phyloP scores from a whole-genome alignment of 2,113 vertebrate species.

The Xyrauchen texanus region DNA sequence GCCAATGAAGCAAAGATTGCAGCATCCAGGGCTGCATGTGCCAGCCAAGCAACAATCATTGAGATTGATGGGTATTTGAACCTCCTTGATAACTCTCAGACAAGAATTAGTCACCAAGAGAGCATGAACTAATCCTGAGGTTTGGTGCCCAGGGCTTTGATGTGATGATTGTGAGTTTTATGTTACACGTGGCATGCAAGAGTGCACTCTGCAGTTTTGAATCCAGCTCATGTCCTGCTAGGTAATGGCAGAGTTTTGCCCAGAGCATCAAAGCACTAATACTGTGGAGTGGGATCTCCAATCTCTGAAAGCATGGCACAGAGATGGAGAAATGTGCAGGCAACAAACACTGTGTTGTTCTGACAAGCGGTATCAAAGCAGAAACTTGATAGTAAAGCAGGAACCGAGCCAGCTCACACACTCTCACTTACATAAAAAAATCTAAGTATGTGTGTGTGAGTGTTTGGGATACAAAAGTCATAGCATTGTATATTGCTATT shows the following conservation, averaged over 20 bases:
- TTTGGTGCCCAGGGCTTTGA: slow-evolving; percentile 1
- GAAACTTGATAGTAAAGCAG: slow-evolving; percentile 27
- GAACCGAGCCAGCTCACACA: neutral
- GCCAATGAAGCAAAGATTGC: too few relatives aligned
- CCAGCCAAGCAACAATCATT: too few relatives aligned
- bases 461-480: slow-evolving; percentile 17
- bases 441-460: slow-evolving; percentile 31
- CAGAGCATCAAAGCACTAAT: slow-evolving; percentile 35
- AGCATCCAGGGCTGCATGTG: neutral
- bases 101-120: too few relatives aligned
- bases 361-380: slow-evolving; percentile 44
- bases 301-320: neutral
- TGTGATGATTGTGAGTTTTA: slow-evolving; percentile 8
- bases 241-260: slow-evolving; percentile 20
- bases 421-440: slow-evolving; percentile 9
- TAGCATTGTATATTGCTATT: neutral
- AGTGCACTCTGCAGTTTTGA: slow-evolving; percentile 12
- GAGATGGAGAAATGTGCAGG: slow-evolving; percentile 23
- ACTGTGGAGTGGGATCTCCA: neutral
- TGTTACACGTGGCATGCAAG: neutral
- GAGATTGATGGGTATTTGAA: too few relatives aligned
- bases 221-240: slow-evolving; percentile 7
- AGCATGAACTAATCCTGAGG: slow-evolving; percentile 1
- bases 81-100: too few relatives aligned
- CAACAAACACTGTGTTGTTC: slow-evolving; percentile 46